Evolutionary conservation across 2,797 vertebrate genomes (phyloP).

Genomic region (Mus minutoides): DNA sequence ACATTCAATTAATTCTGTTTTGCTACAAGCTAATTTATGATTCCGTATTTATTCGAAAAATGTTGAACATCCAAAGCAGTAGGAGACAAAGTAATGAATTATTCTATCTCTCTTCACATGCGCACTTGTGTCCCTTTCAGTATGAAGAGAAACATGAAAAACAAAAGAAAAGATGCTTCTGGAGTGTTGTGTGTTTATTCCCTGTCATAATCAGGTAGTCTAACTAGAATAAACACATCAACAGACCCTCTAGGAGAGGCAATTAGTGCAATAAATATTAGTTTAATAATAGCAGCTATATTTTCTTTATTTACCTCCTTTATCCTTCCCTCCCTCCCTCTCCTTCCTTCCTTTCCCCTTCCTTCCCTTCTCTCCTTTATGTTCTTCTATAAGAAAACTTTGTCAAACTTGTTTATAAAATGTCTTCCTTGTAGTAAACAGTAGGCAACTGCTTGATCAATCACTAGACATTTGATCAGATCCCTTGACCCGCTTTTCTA

Average conservation of each 20-base stretch:
- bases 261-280: constrained; percentile 87
- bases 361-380: constrained; percentile 19
- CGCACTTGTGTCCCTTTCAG: constrained; percentile 86
- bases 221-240: constrained; percentile 91
- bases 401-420: constrained; percentile 74
- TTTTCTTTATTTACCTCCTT: constrained; percentile 38
- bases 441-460: constrained; percentile 80
- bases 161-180: constrained; percentile 86
- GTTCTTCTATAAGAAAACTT: constrained; percentile 79
- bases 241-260: constrained; percentile 88
- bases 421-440: constrained; percentile 81
- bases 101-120: constrained; percentile 89
- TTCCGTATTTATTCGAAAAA: constrained; percentile 92
- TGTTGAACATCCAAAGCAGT: constrained; percentile 91
- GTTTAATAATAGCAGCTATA: constrained; percentile 86
- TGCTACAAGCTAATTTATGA: constrained; percentile 93
- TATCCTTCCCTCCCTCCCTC: neutral
- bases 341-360: neutral
- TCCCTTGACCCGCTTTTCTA: constrained; percentile 73
- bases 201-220: constrained; percentile 89
- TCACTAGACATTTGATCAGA: constrained; percentile 79
- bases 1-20: constrained; percentile 94
- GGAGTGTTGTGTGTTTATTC: constrained; percentile 90
- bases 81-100: constrained; percentile 92
- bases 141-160: constrained; percentile 86